These are phyloP conservation scores for Adoxophyes honmai DNA, from an alignment of 1,140 invertebrate species.

Conservation along the genomic window DNA sequence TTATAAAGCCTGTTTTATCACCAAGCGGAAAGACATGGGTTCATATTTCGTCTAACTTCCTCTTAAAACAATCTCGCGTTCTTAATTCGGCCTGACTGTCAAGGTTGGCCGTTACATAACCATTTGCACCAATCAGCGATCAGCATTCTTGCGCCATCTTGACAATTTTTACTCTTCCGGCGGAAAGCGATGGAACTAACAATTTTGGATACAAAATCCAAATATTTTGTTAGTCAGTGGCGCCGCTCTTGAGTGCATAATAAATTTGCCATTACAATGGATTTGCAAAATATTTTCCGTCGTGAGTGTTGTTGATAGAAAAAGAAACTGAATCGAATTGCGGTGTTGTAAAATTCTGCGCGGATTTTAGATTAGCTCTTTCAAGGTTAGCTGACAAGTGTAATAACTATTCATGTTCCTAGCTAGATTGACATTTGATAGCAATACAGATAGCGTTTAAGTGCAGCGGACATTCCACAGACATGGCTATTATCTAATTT, in stretches of 20 bases:
- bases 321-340: slow-evolving; percentile 32
- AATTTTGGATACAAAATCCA: background rate
- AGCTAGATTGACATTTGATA: too few relatives aligned
- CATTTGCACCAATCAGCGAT: background rate
- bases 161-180: background rate
- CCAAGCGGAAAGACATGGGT: too few relatives aligned
- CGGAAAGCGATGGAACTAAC: background rate
- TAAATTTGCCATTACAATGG: background rate
- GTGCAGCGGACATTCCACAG: background rate
- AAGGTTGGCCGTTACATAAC: slow-evolving; percentile 9
- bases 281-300: background rate
- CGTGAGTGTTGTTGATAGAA: background rate
- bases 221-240: background rate
- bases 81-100: background rate
- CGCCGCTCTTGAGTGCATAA: background rate
- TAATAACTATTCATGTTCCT: too few relatives aligned
- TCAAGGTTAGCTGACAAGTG: background rate
- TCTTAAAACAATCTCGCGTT: too few relatives aligned
- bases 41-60: too few relatives aligned
- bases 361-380: background rate
- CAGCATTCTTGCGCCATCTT: background rate
- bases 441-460: too few relatives aligned
- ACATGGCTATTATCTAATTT: slow-evolving; percentile 11
- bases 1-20: too few relatives aligned
- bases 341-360: slow-evolving; percentile 12